Base-by-base conservation (phyloP, 2,797 vertebrate species). In the Galago senegalensis region DNA sequence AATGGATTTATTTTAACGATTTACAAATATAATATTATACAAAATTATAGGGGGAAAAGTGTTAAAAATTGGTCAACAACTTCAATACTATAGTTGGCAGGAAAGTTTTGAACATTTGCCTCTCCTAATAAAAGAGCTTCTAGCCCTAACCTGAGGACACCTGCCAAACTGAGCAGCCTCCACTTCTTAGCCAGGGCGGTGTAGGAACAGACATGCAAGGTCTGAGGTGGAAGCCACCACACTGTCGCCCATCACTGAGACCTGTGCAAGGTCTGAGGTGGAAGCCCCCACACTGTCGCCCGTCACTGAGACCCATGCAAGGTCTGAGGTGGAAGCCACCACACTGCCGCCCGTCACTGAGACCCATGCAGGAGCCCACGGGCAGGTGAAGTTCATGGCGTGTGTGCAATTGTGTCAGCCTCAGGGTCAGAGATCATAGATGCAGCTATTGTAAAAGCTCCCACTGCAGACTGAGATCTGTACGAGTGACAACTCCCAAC, bases 111-210 rank as follows among this genome's bases (percentile, higher is more conserved):
- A 75, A 12, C 2, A 1, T 63, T 23, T 14, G 31, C 34, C 58
- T n/a, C n/a, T 31, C 16, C 16, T 7, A n/a, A 31, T 0, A 43
- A 69, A 7, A 61, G 18, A 13, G 18, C 31, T 29, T 25, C 83
- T 3, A 0, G 23, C 60, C 4, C 0, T 10, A 16, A 4, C 18
- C 56, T 1, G 4, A 37, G 43, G 46, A 18, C 34, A 23, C 3
- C 23, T 40, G 21, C 13, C 3, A 12, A 61, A 1, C 7, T 7
- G 61, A n/a, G 23, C 7, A 4, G 40, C 21, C 23, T 49, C 72
- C 37, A 4, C 58, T 2, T 20, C 7, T 12, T 20, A 10, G 2
- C 49, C 69, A 29, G 12, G 17, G 3, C 3, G 20, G 14, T 0
- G 5, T 43, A 25, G 56, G 43, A 5, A 46, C 23, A 12, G 0